Evolutionary conservation across 2,113 vertebrate genomes (phyloP).

Genomic region (Thalassoma bifasciatum): DNA sequence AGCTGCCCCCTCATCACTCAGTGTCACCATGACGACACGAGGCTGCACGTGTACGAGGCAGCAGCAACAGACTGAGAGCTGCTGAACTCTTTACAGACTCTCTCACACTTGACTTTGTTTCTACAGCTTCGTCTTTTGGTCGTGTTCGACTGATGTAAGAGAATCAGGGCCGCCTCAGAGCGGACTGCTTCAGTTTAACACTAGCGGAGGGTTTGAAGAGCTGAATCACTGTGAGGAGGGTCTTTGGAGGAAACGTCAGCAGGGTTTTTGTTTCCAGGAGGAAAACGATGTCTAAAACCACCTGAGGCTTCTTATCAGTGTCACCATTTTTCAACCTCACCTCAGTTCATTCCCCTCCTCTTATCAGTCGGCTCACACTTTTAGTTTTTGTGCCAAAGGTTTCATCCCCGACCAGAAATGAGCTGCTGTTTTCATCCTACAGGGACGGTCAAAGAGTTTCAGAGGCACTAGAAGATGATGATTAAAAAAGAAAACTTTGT

Average conservation of each 20-base stretch:
- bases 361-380: not conserved
- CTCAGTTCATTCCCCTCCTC: not conserved
- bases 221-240: conserved; percentile 19
- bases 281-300: not conserved
- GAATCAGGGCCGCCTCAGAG: not conserved
- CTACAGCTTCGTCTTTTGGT: conserved; percentile 4
- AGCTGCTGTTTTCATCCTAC: conserved; percentile 2
- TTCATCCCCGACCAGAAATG: not conserved
- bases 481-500: too few relatives aligned
- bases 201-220: not conserved
- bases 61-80: not conserved
- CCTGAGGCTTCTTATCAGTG: not conserved
- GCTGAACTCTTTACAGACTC: not conserved
- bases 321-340: not conserved
- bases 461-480: too few relatives aligned
- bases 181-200: not conserved
- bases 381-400: not conserved
- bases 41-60: not conserved
- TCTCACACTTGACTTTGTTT: not conserved
- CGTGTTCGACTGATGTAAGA: not conserved
- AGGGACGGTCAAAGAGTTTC: not conserved
- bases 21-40: not conserved
- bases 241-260: too few relatives aligned
- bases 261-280: not conserved
- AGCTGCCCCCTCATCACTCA: not conserved